Base-by-base conservation (phyloP, 2,797 vertebrate species). In the Propithecus deckenii region DNA sequence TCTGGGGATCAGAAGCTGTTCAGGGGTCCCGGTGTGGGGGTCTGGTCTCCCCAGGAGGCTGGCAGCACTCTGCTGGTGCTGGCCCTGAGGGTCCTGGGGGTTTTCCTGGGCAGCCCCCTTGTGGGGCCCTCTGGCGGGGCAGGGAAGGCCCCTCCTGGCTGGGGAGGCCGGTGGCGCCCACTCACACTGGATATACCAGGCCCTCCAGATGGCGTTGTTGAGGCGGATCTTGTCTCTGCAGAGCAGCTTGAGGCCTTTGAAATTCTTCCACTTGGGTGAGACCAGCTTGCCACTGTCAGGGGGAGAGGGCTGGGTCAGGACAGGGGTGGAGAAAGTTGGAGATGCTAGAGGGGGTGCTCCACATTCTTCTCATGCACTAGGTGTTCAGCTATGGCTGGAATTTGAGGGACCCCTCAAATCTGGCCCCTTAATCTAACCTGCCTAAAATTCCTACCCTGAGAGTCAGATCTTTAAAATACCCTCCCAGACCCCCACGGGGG, bases 111-210 rank as follows among this genome's bases (percentile, higher is more conserved):
- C 35, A 86, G 69, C 7, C 32, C 63, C 9, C 8, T 1, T 1
- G 3, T 2, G 12, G 35, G 74, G 28, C 72, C 61, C 72, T 80
- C 59, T 7, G n/a, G 50, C 59, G 48, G 22, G 23, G 43, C 43
- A 5, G 43, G 25, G 25, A 5, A 0, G 48, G 14, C 0, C 72
- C 67, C 20, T 41, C 38, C 30, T 10, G 13, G 22, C 84, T 3
- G 15, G 22, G 28, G 52, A 46, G 32, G 35, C 52, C 74, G 9
- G 0, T 0, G 22, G 80, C 9, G 5, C 1, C 7, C 97, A 99
- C 99, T 99, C 98, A 99, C 99, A 99, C 96, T 99, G 99, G 96
- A 99, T 99, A 97, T 99, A 99, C 99, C 99, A 99, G 0, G 99
- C 99, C 98, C 99, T 99, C 99, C 99, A 99, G 98, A 99, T 99